phyloP scores from a whole-genome alignment of 2,113 vertebrate species.

The Scolopax mira region DNA sequence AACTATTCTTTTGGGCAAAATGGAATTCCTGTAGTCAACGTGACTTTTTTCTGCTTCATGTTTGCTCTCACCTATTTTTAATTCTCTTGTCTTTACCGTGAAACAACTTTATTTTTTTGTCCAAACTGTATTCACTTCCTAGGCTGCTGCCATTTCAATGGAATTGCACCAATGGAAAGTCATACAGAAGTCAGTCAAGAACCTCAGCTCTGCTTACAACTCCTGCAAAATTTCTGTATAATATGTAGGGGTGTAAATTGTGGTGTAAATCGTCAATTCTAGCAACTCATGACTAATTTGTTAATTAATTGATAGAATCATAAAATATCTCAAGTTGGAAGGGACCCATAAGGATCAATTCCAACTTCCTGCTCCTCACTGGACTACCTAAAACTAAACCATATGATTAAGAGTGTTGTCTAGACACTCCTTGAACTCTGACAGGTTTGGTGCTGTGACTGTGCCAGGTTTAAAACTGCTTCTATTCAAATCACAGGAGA shows the following conservation, averaged over 20 bases:
- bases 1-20: neutral
- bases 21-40: neutral
- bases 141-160: neutral
- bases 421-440: neutral
- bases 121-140: neutral
- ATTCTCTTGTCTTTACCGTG: neutral
- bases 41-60: neutral
- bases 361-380: neutral
- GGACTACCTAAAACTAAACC: neutral
- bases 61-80: neutral
- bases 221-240: neutral
- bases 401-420: neutral
- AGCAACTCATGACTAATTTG: neutral
- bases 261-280: neutral
- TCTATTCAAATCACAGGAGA: neutral
- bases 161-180: neutral
- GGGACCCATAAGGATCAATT: neutral
- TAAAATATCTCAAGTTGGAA: neutral
- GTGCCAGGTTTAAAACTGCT: neutral
- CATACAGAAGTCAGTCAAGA: no score
- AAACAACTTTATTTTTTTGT: neutral
- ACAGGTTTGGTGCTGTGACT: neutral
- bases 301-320: neutral
- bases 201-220: neutral
- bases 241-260: neutral